phyloP scores from a whole-genome alignment of 2,888 invertebrate genomes.

The Hyalella azteca region DNA sequence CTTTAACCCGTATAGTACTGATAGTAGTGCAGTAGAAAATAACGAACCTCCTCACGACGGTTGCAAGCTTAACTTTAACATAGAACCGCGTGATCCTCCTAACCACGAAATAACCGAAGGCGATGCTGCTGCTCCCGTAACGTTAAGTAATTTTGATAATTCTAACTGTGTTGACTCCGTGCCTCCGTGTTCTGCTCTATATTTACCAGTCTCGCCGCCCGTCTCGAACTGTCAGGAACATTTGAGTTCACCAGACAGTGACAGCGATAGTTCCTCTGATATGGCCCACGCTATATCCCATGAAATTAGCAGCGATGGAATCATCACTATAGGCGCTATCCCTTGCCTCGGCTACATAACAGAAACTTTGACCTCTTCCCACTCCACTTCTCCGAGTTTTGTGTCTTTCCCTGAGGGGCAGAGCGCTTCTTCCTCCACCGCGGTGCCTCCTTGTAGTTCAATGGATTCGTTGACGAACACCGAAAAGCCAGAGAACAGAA shows the following conservation, averaged over 20 bases:
- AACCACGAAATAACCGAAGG: neutral
- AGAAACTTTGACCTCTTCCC: neutral
- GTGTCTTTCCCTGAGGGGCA: neutral
- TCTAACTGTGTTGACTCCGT: neutral
- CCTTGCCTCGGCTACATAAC: constrained; percentile 34
- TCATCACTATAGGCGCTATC: constrained; percentile 28
- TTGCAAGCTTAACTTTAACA: neutral
- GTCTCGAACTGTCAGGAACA: neutral
- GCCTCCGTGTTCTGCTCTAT: neutral
- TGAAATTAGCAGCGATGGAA: constrained; percentile 18
- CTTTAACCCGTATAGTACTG: neutral
- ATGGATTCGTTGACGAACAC: neutral
- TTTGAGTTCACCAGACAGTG: neutral
- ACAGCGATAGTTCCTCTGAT: constrained; percentile 19
- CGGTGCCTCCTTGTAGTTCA: neutral
- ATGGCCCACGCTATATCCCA: neutral
- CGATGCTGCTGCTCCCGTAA: neutral
- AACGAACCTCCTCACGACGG: neutral
- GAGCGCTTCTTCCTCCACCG: neutral
- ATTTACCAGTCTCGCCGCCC: neutral
- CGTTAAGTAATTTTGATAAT: neutral
- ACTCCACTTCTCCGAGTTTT: constrained; percentile 1
- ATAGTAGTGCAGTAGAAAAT: neutral
- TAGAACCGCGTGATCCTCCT: neutral
- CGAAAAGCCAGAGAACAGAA: neutral